These are phyloP conservation scores for Apis florea DNA, from an alignment of 1,140 invertebrate genomes.

Conservation along the genomic window DNA sequence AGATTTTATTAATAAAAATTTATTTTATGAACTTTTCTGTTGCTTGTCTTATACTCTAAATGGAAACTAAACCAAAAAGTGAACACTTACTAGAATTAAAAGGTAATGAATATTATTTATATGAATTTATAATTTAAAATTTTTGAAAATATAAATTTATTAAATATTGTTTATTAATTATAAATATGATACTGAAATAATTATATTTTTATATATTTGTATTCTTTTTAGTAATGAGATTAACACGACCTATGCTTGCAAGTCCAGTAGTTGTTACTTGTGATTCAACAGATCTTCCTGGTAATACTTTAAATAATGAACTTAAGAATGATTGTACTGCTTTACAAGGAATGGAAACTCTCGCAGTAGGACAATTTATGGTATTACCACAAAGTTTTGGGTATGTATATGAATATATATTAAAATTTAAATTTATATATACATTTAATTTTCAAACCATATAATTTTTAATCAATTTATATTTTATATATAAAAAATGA, in stretches of 20 bases:
- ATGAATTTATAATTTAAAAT: constrained; percentile 3
- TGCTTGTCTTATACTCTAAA: constrained; percentile 37
- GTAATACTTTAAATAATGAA: constrained; percentile 88
- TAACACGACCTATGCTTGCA: constrained; percentile 92
- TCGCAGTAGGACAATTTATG: constrained; percentile 93
- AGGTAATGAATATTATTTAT: constrained; percentile 62
- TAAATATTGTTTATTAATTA: neutral
- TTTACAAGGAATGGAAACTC: constrained; percentile 89
- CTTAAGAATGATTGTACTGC: constrained; percentile 89
- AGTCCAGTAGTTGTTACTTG: constrained; percentile 89
- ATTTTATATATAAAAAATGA: neutral
- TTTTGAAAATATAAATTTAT: neutral
- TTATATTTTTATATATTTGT: neutral
- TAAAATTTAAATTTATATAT: neutral
- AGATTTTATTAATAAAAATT: neutral
- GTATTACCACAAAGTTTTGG: constrained; percentile 97
- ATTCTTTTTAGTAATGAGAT: constrained; percentile 91
- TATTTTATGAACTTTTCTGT: constrained; percentile 1
- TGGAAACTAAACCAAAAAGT: constrained; percentile 74
- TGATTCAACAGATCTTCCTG: constrained; percentile 91
- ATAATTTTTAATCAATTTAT: neutral
- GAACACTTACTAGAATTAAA: constrained; percentile 76
- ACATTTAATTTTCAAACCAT: neutral
- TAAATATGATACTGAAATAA: neutral
- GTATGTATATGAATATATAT: constrained; percentile 78